phyloP scores from a whole-genome alignment of 2,888 invertebrate species.

The Yponomeuta malinellus region DNA sequence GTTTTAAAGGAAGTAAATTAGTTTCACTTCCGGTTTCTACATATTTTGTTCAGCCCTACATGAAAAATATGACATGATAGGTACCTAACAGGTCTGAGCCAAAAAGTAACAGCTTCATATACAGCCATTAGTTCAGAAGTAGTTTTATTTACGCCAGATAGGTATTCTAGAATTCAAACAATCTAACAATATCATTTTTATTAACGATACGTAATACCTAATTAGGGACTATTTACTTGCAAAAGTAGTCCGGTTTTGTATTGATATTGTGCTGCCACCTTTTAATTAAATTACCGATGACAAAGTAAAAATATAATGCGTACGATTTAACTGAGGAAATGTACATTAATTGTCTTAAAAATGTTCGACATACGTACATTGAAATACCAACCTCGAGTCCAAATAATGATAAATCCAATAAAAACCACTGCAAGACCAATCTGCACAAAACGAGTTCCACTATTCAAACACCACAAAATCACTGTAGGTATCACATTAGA shows the following conservation, averaged over 20 bases:
- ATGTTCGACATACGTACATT: neutral
- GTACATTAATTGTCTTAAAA: conserved; percentile 1
- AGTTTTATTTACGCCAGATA: no score
- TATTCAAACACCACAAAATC: conserved; percentile 52
- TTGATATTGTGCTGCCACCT: neutral
- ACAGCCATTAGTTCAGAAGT: no score
- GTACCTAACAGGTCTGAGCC: no score
- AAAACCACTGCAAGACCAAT: conserved; percentile 30
- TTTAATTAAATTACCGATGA: conserved; percentile 13
- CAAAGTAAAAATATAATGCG: neutral
- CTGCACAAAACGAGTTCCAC: conserved; percentile 12
- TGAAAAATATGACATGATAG: no score
- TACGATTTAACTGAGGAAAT: neutral
- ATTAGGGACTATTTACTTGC: neutral
- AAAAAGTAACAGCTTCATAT: no score
- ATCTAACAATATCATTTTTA: no score
- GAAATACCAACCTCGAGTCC: neutral
- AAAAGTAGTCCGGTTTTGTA: neutral
- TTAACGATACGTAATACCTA: no score
- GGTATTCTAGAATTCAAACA: no score
- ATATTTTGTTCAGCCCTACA: no score
- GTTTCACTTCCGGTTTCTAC: no score
- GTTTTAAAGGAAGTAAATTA: no score
- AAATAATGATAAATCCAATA: conserved; percentile 32
- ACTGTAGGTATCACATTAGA: conserved; percentile 47